Base-by-base conservation (phyloP, 2,888 invertebrate species). In the Dasysyrphus tricinctus region DNA sequence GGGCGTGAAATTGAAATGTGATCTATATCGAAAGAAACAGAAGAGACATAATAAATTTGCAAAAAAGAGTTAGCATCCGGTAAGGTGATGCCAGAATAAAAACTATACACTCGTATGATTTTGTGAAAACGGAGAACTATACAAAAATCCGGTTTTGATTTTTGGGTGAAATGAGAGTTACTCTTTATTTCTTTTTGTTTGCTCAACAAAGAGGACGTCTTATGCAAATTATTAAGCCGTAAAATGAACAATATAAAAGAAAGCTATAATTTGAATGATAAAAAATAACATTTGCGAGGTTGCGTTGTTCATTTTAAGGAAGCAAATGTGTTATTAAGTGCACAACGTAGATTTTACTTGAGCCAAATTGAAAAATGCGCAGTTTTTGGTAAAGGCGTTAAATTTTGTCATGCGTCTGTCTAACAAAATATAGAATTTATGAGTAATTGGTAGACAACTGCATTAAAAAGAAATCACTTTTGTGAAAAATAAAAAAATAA, bases 1-100 rank as follows among this genome's bases (percentile, higher is more conserved):
- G 86, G 82, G 82, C 82, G 82, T 86, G 70, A 82, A 86, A 86
- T 86, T 82, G 86, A 82, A 86, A 86, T 74, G 78, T 67, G 86
- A 86, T 86, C 82, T 75, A 59, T 61, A 74, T 42, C 54, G 51
- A 42, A n/a, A 49, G 57, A 8, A 11, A 32, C 49, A 34, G 9
- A 47, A 47, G n/a, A 44, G 32, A 57, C 24, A 34, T 57, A 44
- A n/a, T n/a, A 42, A 9, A 12, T 56, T 34, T 19, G 1, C 47
- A 34, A 51, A 56, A 80, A 86, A 86, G 86, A 82, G 86, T 86
- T 79, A 57, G 78, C 86, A 86, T 86, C 86, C 86, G 82, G 86
- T 86, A 82, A 79, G 70, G 34, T 70, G 77, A 82, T 79, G 70
- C 63, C 51, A 19, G 4, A 16, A 39, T 32, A 32, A 32, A 81